Base-by-base conservation (phyloP, 2,797 vertebrate species). In the Xenentodon cancila region DNA sequence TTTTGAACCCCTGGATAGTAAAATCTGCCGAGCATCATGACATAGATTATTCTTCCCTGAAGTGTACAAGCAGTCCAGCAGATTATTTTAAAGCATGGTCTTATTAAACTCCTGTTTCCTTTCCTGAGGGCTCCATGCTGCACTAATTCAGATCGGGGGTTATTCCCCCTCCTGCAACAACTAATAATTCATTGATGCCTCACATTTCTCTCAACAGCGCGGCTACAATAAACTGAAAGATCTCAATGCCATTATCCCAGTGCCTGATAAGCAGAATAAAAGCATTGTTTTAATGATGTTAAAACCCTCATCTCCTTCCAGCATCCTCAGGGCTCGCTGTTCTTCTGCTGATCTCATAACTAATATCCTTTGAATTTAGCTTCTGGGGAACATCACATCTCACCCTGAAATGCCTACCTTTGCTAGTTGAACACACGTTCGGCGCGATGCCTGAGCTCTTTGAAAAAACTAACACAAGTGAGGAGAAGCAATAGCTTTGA, bases 331-430 rank as follows among this genome's bases (percentile, higher is more conserved):
- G 76, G 81, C 78, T 80, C 45, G 17, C 53, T 55, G 60, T 42
- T 75, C 74, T 69, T 70, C 71, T 81, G 71, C 73, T 71, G 52
- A 78, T 85, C 81, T 85, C 81, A 81, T 55, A 68, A 75, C 81
- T 86, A 84, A 86, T 88, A 84, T 85, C 56, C 40, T 78, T 65
- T 71, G 60, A 75, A 82, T 82, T 84, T 82, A 84, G 82, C 87
- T 87, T 84, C 64, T 79, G 86, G 85, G 86, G 75, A 83, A 79
- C 73, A 77, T 84, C 75, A 60, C 46, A 30, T 59, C 68, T 45
- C 56, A 40, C 57, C 45, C 73, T 68, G 46, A 71, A 64, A 62
- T 40, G 57, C 46, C 21, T 25, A 32, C 70, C 51, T 73, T 59
- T 55, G 43, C 46, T 20, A 9, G 51, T 59, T 20, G 18, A 77